These are phyloP conservation scores for Acrobasis suavella DNA, from an alignment of 2,888 invertebrate species.

Conservation along the genomic window DNA sequence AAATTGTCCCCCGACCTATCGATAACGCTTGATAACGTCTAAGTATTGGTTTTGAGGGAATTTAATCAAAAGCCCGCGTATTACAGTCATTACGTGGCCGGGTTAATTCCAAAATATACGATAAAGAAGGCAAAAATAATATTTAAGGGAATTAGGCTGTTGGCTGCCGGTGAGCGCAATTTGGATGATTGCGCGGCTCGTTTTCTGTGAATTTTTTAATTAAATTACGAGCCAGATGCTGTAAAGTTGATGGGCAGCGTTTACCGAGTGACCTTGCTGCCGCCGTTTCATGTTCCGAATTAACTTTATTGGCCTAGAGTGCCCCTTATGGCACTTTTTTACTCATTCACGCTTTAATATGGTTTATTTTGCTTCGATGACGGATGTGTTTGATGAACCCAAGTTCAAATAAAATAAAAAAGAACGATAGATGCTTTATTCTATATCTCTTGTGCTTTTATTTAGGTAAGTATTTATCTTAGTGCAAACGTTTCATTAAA, in stretches of 20 bases:
- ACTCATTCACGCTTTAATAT: conserved; percentile 22
- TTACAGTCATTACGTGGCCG: conserved; percentile 70
- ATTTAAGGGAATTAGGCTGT: conserved; percentile 79
- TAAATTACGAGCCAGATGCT: conserved; percentile 77
- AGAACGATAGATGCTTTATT: background rate
- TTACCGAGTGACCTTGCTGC: conserved; percentile 35
- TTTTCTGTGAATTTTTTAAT: conserved; percentile 82
- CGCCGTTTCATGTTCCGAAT: conserved; percentile 33
- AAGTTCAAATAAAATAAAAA: background rate
- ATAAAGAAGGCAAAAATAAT: conserved; percentile 75
- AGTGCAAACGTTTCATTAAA: too few species aligned
- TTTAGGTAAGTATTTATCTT: too few species aligned
- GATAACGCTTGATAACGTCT: conserved; percentile 68
- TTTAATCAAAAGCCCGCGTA: conserved; percentile 75
- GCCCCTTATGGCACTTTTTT: conserved; percentile 26
- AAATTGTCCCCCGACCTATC: conserved; percentile 51
- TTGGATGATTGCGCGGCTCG: conserved; percentile 72
- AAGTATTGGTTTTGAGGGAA: conserved; percentile 78
- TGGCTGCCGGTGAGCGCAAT: conserved; percentile 66
- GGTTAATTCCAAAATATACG: conserved; percentile 79
- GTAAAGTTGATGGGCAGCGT: conserved; percentile 61
- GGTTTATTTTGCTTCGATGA: conserved; percentile 15
- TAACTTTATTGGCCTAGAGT: conserved; percentile 40
- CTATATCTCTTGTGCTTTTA: too few species aligned
- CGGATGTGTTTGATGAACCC: conserved; percentile 6